Conservation (phyloP, 2,888 invertebrate species). For the Branchellion lobata region DNA sequence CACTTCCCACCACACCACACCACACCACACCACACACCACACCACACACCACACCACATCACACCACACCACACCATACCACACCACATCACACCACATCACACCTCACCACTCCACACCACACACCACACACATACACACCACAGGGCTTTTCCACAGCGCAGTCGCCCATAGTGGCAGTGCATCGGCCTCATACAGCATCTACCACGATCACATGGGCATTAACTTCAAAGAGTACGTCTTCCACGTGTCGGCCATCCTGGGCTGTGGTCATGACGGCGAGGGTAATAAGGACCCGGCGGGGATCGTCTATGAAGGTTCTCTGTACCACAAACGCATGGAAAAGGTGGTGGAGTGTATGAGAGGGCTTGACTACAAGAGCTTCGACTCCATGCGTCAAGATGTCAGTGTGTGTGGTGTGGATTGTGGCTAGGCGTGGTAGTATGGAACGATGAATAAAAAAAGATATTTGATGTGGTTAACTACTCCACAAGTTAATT, state of each 20-base stretch:
- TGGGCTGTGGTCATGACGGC: slow-evolving; percentile 43
- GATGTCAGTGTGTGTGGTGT: slow-evolving; percentile 45
- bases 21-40: too few relatives aligned
- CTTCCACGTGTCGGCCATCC: slow-evolving; percentile 47
- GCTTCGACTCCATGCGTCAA: slow-evolving; percentile 47
- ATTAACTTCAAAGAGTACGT: slow-evolving; percentile 48
- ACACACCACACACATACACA: not conserved
- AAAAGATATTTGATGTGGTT: too few relatives aligned
- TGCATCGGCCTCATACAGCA: slow-evolving; percentile 50
- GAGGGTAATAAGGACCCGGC: not conserved
- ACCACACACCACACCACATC: too few relatives aligned
- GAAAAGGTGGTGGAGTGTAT: slow-evolving; percentile 48
- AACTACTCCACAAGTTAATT: too few relatives aligned
- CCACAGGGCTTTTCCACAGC: slow-evolving; percentile 51
- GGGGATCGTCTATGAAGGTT: not conserved
- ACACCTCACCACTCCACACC: not conserved
- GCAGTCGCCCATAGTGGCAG: slow-evolving; percentile 52
- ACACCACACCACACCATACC: too few relatives aligned
- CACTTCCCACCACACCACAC: too few relatives aligned
- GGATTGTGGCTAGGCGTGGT: not conserved
- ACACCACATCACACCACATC: too few relatives aligned
- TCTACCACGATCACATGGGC: slow-evolving; percentile 38
- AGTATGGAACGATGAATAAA: not conserved
- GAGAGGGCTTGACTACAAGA: slow-evolving; percentile 33
- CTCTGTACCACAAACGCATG: not conserved